Percentiles rank a stretch among this genome's conserved stretches.
phyloP scores from a whole-genome alignment of 2,888 invertebrate genomes.

The Malthinus seriepunctatus region DNA sequence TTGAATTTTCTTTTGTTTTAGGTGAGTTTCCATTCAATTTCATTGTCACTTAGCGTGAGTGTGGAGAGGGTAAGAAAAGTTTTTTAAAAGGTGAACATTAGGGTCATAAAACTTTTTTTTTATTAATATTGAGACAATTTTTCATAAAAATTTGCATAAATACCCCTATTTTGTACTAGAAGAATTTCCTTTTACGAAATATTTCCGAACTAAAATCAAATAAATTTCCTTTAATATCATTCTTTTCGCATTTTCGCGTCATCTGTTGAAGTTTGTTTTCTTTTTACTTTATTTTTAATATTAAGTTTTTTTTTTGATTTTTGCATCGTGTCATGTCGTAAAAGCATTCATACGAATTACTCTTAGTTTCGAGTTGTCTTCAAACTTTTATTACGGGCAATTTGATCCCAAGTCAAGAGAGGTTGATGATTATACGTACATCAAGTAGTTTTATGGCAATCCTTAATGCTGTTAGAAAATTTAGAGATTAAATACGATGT shows the following conservation, averaged over 20 bases:
- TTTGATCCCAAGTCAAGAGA: background rate
- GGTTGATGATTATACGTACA: background rate
- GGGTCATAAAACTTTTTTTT: too few relatives aligned
- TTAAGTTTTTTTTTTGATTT: too few relatives aligned
- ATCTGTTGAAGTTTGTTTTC: constrained; percentile 13
- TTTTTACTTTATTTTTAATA: constrained; percentile 9
- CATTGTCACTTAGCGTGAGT: background rate
- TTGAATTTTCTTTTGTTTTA: constrained; percentile 7
- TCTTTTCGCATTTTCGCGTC: constrained; percentile 13
- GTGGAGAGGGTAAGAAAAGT: too few relatives aligned
- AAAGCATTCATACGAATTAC: background rate
- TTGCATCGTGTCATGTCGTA: too few relatives aligned
- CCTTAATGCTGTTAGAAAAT: too few relatives aligned
- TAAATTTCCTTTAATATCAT: constrained; percentile 11
- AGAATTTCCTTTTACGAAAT: background rate
- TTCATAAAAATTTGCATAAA: too few relatives aligned
- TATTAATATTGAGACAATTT: too few relatives aligned
- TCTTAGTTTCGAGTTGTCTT: background rate
- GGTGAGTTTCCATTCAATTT: constrained; percentile 1
- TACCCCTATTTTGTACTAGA: too few relatives aligned
- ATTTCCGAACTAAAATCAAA: constrained; percentile 10
- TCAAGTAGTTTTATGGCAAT: background rate
- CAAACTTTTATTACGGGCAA: background rate
- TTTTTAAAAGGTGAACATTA: too few relatives aligned
- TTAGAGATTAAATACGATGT: too few relatives aligned